Conservation (phyloP, 2,888 invertebrate species). For the Drosophila kanekoi region DNA sequence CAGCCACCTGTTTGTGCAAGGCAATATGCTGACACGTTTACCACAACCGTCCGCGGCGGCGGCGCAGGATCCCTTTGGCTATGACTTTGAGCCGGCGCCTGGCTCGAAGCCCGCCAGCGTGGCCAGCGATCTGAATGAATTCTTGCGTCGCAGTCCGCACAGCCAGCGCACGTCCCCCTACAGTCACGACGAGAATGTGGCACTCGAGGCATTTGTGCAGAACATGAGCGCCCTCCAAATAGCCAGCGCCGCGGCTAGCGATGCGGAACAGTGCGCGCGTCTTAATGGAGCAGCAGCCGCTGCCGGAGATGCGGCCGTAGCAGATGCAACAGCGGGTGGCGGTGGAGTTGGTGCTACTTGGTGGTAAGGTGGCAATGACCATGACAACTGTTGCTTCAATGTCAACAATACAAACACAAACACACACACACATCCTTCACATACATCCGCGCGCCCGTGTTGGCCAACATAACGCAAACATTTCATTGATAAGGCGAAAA, state of each 20-base stretch:
- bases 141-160: conserved; percentile 85
- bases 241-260: conserved; percentile 57
- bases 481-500: conserved; percentile 64
- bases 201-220: conserved; percentile 83
- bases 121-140: conserved; percentile 91
- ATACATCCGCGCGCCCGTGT: conserved; percentile 50
- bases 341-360: conserved; percentile 62
- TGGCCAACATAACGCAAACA: conserved; percentile 63
- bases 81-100: conserved; percentile 92
- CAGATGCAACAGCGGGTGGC: conserved; percentile 42
- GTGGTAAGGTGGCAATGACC: conserved; percentile 58
- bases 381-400: conserved; percentile 64
- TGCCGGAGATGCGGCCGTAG: conserved; percentile 52
- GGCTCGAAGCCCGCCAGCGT: conserved; percentile 85
- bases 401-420: conserved; percentile 31
- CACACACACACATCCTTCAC: conserved; percentile 47
- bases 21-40: conserved; percentile 89
- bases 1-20: conserved; percentile 91
- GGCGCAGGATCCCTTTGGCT: conserved; percentile 94
- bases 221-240: conserved; percentile 83
- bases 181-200: conserved; percentile 78
- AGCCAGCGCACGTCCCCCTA: conserved; percentile 83
- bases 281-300: conserved; percentile 69
- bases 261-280: conserved; percentile 80
- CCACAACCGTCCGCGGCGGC: conserved; percentile 86